A percentile compares a stretch with the other conserved stretches of the same genome.
phyloP scores from a whole-genome alignment of 2,888 invertebrate genomes.

The Pharmacophagus antenor region DNA sequence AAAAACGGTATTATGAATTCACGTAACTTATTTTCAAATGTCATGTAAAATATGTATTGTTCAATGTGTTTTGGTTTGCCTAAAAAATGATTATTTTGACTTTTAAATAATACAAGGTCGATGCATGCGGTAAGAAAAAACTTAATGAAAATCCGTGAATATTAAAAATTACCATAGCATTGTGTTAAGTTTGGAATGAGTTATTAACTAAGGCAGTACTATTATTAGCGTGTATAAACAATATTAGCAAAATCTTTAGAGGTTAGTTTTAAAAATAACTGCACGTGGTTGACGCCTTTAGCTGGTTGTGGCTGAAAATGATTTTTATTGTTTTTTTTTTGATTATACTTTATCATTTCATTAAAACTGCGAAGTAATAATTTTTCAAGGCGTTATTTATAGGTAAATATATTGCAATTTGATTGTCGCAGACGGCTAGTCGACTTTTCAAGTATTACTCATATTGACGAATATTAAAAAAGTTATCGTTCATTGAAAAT shows the following conservation, averaged over 20 bases:
- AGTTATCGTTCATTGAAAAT: background rate
- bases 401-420: conserved; percentile 47
- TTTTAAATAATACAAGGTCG: conserved; percentile 5
- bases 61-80: no score
- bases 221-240: conserved; percentile 74
- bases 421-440: conserved; percentile 33
- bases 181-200: conserved; percentile 58
- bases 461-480: background rate
- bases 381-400: conserved; percentile 57
- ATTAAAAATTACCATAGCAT: conserved; percentile 68
- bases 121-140: conserved; percentile 5
- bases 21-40: no score
- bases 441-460: conserved; percentile 20
- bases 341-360: conserved; percentile 71
- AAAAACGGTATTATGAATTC: no score
- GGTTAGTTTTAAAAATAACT: conserved; percentile 48
- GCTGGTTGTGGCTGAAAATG: conserved; percentile 54
- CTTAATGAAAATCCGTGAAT: conserved; percentile 28
- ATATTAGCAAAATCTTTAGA: conserved; percentile 70
- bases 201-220: conserved; percentile 67
- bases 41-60: no score
- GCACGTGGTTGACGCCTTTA: conserved; percentile 44
- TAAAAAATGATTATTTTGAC: no score
- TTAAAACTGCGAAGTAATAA: conserved; percentile 60
- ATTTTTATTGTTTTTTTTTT: conserved; percentile 74